Conservation (phyloP, 2,888 invertebrate genomes). For the Cosmopolites sordidus region DNA sequence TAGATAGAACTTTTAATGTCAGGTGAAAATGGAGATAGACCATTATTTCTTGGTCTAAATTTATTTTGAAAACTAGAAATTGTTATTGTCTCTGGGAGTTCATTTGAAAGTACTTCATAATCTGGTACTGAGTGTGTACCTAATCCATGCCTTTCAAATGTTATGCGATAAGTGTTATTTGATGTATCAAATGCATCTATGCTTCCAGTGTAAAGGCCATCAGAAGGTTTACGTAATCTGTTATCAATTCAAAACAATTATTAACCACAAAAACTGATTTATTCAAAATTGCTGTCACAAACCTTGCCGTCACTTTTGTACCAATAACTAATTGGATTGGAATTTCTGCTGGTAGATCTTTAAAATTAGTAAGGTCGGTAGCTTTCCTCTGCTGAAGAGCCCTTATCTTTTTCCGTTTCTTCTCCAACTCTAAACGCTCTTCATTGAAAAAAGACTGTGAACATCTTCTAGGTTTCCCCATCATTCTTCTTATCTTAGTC, state of each 20-base stretch:
- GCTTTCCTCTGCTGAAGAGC: conserved; percentile 88
- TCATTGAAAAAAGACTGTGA: conserved; percentile 94
- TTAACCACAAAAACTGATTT: background rate
- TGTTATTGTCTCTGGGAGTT: conserved; percentile 85
- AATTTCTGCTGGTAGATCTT: conserved; percentile 91
- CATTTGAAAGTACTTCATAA: conserved; percentile 92
- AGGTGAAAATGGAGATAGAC: conserved; percentile 45
- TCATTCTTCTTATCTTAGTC: conserved; percentile 90
- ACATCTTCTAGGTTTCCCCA: conserved; percentile 96
- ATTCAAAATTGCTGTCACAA: background rate
- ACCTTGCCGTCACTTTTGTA: conserved; percentile 85
- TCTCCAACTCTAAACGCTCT: conserved; percentile 84
- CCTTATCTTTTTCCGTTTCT: conserved; percentile 86
- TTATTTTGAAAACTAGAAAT: conserved; percentile 78
- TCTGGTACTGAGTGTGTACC: conserved; percentile 96
- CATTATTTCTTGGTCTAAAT: conserved; percentile 64
- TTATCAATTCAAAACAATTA: conserved; percentile 59
- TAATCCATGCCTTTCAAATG: conserved; percentile 86
- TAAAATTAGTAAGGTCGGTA: conserved; percentile 66
- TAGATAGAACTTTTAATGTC: conserved; percentile 48
- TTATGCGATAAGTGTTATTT: conserved; percentile 90
- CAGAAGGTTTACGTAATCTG: conserved; percentile 84
- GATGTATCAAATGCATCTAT: conserved; percentile 95
- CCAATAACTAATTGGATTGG: conserved; percentile 93
- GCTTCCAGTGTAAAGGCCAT: conserved; percentile 83